A percentile compares a stretch with the other conserved stretches of the same genome.
Evolutionary conservation across 30 jellyfish, hydroid and myxozoan genomes (phyloP).

Genomic region (Aurelia coerulea): DNA sequence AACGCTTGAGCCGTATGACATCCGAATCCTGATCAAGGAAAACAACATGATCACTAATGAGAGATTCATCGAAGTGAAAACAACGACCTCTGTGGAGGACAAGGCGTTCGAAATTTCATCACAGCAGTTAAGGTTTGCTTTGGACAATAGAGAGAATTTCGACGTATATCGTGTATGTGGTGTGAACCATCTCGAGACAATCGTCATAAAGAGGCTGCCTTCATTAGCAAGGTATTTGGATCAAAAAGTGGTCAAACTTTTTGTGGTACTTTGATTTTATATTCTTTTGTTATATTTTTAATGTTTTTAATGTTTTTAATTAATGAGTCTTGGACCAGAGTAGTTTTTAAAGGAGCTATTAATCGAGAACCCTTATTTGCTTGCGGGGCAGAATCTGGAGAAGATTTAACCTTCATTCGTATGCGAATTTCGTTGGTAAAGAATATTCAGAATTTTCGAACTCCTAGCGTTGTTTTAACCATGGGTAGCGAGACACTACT

Average conservation of each 20-base stretch:
- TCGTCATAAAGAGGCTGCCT: constrained; percentile 49
- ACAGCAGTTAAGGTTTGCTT: constrained; percentile 66
- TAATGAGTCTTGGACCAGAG: too few relatives aligned
- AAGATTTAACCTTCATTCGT: too few relatives aligned
- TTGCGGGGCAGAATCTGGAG: too few relatives aligned
- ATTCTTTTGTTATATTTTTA: neutral
- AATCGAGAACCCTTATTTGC: too few relatives aligned
- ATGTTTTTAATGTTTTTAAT: too few relatives aligned
- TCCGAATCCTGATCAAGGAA: constrained; percentile 4
- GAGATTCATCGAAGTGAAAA: constrained; percentile 78
- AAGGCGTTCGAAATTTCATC: constrained; percentile 84
- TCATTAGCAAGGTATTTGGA: constrained; percentile 61
- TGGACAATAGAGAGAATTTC: constrained; percentile 47
- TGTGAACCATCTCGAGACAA: neutral
- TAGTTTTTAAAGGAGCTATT: too few relatives aligned
- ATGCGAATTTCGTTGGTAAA: too few relatives aligned
- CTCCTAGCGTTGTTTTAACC: too few relatives aligned
- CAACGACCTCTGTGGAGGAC: constrained; percentile 47
- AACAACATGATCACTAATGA: neutral
- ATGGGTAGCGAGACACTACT: too few relatives aligned
- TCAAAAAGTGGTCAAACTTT: constrained; percentile 47
- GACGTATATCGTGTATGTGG: constrained; percentile 85
- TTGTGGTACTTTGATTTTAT: constrained; percentile 36
- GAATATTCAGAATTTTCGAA: too few relatives aligned
- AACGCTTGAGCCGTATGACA: constrained; percentile 72